Evolutionary conservation across 2,797 vertebrate genomes (phyloP).

Genomic region (Rhincodon typus): DNA sequence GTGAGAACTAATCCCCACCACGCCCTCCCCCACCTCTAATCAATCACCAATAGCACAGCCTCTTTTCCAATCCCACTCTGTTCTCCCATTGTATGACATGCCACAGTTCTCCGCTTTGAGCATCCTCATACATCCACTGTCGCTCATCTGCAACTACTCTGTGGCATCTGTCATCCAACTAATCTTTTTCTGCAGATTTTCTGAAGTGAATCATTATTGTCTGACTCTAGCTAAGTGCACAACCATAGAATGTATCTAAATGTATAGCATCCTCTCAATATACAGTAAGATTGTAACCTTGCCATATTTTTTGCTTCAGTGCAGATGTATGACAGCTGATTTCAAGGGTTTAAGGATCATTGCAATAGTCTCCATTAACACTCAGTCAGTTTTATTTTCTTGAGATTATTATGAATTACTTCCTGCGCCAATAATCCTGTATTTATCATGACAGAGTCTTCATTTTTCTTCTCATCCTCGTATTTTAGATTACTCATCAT

Average conservation of each 20-base stretch:
- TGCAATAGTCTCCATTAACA: neutral
- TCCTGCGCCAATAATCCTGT: neutral
- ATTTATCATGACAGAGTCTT: neutral
- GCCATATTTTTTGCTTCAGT: neutral
- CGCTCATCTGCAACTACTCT: too few relatives aligned
- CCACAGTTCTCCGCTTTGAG: too few relatives aligned
- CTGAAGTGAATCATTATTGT: neutral
- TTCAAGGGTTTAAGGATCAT: slow-evolving; percentile 11
- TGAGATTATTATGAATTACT: neutral
- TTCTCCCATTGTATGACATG: too few relatives aligned
- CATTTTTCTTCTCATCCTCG: neutral
- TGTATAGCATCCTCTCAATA: neutral
- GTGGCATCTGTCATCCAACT: neutral
- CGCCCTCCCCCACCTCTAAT: neutral
- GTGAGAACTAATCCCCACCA: neutral
- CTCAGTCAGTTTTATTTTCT: neutral
- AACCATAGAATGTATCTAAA: neutral
- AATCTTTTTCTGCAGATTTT: neutral
- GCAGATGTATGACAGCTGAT: neutral
- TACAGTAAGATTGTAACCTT: neutral
- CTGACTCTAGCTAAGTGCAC: neutral
- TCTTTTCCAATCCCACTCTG: neutral
- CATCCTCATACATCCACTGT: too few relatives aligned
- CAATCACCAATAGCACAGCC: neutral
- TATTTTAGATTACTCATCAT: neutral